phyloP scores from a whole-genome alignment of 2,888 invertebrate genomes.

The Leucania comma region DNA sequence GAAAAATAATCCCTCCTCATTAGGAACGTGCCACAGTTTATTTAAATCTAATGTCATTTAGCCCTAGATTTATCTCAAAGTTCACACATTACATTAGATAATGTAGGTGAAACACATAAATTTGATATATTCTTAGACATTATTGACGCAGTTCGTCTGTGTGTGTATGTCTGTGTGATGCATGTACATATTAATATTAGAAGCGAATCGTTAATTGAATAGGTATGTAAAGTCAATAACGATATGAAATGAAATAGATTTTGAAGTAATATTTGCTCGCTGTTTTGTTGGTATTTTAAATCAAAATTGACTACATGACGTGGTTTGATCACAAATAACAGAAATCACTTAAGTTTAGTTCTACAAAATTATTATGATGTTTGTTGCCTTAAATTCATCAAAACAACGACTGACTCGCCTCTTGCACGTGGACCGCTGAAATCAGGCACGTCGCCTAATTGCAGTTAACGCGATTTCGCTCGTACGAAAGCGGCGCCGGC shows the following conservation, averaged over 20 bases:
- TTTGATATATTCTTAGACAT: constrained; percentile 62
- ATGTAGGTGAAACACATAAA: constrained; percentile 63
- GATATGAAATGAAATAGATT: constrained; percentile 15
- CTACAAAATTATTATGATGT: too few species aligned
- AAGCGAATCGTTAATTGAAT: constrained; percentile 38
- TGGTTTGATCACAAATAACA: neutral
- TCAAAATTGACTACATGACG: neutral
- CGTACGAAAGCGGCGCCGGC: too few species aligned
- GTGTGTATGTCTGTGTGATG: constrained; percentile 3
- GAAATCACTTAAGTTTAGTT: too few species aligned
- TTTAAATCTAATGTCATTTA: constrained; percentile 43
- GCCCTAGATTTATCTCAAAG: constrained; percentile 67
- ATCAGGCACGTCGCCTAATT: too few species aligned
- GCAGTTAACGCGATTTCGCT: too few species aligned
- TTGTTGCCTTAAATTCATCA: too few species aligned
- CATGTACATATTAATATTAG: constrained; percentile 23
- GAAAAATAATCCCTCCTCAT: too few species aligned
- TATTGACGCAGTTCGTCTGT: constrained; percentile 53
- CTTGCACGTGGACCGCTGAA: too few species aligned
- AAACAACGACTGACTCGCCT: too few species aligned
- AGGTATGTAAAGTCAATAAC: constrained; percentile 22
- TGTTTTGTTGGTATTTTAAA: constrained; percentile 7
- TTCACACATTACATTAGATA: constrained; percentile 68
- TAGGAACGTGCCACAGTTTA: constrained; percentile 19
- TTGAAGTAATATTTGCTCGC: constrained; percentile 10